These are phyloP conservation scores for Microplitis deprimator DNA, from an alignment of 2,888 invertebrate genomes.

Conservation along the genomic window DNA sequence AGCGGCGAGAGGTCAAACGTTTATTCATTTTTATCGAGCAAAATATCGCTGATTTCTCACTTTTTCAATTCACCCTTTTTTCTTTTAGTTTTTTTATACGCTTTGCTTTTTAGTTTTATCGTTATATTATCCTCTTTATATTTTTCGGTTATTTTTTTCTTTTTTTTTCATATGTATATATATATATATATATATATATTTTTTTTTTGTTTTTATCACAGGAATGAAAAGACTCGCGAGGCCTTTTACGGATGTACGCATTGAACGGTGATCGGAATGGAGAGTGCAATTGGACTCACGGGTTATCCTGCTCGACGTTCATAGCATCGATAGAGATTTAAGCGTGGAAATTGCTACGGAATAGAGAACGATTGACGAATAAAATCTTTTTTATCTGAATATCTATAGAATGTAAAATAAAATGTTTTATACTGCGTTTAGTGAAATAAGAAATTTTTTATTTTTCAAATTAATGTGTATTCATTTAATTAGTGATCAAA, in stretches of 20 bases:
- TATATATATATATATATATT: no score
- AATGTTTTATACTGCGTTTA: neutral
- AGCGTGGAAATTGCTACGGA: constrained; percentile 37
- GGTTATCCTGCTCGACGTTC: constrained; percentile 33
- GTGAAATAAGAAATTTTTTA: neutral
- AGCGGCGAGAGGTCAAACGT: constrained; percentile 37
- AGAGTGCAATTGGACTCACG: constrained; percentile 41
- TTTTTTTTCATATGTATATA: constrained; percentile 23
- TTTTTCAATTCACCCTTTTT: constrained; percentile 21
- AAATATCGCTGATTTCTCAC: constrained; percentile 58
- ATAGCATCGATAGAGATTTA: constrained; percentile 28
- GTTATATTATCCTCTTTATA: constrained; percentile 24
- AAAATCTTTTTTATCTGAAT: constrained; percentile 22
- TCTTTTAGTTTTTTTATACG: constrained; percentile 24
- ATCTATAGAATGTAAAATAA: neutral
- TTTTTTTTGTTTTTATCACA: constrained; percentile 45
- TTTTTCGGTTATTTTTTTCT: constrained; percentile 13
- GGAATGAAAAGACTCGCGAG: constrained; percentile 54
- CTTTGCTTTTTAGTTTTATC: constrained; percentile 1
- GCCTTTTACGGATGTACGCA: constrained; percentile 47
- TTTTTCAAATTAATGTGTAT: no score
- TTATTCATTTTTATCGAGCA: constrained; percentile 53
- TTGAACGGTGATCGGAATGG: constrained; percentile 43
- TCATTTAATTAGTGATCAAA: no score
- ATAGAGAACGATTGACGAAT: constrained; percentile 32